Percentiles rank a stretch among this genome's conserved stretches.
These are phyloP conservation scores for Morus bassanus DNA, from an alignment of 2,797 vertebrate genomes.

Conservation along the genomic window DNA sequence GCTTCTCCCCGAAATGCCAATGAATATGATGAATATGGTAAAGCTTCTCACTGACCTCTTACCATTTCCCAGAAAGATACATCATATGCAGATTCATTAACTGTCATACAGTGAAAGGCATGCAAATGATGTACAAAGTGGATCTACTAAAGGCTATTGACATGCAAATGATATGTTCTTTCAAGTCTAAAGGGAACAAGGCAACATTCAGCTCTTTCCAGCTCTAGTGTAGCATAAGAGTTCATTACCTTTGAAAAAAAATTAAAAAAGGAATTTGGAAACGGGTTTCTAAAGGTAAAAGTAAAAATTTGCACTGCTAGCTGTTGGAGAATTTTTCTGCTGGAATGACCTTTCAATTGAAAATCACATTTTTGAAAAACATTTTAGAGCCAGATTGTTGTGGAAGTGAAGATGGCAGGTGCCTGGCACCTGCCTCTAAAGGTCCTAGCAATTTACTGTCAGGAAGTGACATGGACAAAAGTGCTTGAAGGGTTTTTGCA, in stretches of 20 bases:
- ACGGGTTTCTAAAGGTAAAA: not conserved
- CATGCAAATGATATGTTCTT: not conserved
- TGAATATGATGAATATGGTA: constrained; percentile 4
- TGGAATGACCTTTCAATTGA: not conserved
- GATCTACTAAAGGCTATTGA: not conserved
- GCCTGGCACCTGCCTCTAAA: not conserved
- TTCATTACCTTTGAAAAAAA: not conserved
- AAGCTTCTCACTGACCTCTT: not conserved
- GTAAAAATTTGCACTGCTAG: not conserved
- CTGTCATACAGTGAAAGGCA: not conserved
- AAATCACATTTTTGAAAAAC: not conserved
- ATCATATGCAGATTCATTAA: constrained; percentile 14
- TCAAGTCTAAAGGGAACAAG: not conserved
- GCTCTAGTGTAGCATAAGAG: not conserved
- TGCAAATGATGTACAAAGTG: constrained; percentile 8
- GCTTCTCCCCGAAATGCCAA: not conserved
- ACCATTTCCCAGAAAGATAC: not conserved
- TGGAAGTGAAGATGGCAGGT: not conserved
- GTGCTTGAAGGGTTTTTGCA: not conserved
- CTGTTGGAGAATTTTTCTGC: not conserved
- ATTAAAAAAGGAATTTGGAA: not conserved
- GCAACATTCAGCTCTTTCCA: not conserved
- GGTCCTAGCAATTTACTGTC: not conserved
- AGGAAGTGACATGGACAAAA: not conserved
- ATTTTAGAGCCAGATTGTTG: not conserved